Evolutionary conservation across 1,140 invertebrate genomes (phyloP), one percentile per base, ranked within the genome.

Genomic region (Hyles vespertilio): DNA sequence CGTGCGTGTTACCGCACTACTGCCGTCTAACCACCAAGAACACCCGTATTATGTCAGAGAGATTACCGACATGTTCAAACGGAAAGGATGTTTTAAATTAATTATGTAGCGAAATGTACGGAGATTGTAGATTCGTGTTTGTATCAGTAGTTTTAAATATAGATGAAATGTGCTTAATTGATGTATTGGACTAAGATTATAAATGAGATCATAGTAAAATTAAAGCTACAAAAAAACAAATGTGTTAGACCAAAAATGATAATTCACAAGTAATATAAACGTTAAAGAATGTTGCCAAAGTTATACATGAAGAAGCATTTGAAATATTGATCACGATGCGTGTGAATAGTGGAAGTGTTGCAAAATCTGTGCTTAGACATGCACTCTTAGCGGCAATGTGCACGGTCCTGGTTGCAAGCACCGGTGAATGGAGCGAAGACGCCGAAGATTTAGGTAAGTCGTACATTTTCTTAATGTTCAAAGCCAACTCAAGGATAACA

Each of bases 371-470:
- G 60, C 34, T 79, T 12, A 61, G 67, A 58, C 63, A 69, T 52
- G 54, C 65, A 49, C 57, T 77, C 34, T 46, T 84, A 49, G 63
- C 65, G 12, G 44, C 72, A 51, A 61, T 69, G 63, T 77, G 69
- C 7, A 82, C 73, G 6, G 75, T 59, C 7, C 56, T 78, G 46
- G 81, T 78, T 32, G 51, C 65, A 5, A 81, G 75, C 0, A 84
- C 78, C 0, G 85, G 85, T 0, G 85, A 88, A 56, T 88, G 85
- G 85, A 88, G 72, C 49, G 85, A 88, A 63, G 85, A 88, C 55
- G 85, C 85, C 3, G 85, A 88, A 61, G 85, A 88, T 63, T 71
- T 88, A 58, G 85, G 85, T 88, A 67, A 79, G 85, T 74, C 4
- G 8, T 43, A 34, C 56, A 40, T 40, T 40, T 40, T 8, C 36